phyloP scores from a whole-genome alignment of 2,113 vertebrate species.

The Brachionichthys hirsutus region DNA sequence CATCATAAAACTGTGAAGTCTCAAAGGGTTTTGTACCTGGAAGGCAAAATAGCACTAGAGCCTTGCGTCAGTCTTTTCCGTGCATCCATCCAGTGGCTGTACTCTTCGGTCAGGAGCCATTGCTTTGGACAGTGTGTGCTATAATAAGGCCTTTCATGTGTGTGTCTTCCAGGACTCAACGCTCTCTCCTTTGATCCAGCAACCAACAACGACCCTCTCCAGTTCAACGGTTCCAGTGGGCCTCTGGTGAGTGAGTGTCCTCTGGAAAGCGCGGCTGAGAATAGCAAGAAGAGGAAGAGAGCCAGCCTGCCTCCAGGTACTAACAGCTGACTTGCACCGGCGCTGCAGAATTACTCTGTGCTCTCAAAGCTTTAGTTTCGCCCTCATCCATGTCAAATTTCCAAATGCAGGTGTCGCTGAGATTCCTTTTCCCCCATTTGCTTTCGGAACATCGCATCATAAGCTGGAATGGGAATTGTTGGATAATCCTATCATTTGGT shows the following conservation, averaged over 20 bases:
- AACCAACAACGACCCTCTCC: slow-evolving; percentile 81
- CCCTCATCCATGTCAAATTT: slow-evolving; percentile 26
- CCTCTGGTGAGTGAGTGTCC: slow-evolving; percentile 76
- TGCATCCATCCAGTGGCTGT: neutral
- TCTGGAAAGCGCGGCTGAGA: slow-evolving; percentile 81
- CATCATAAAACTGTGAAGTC: too few species aligned
- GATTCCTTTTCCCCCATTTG: neutral
- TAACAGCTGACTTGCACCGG: slow-evolving; percentile 7
- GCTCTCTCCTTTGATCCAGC: slow-evolving; percentile 85
- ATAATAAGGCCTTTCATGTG: slow-evolving; percentile 31
- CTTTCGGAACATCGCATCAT: slow-evolving; percentile 16
- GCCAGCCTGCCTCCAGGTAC: slow-evolving; percentile 83
- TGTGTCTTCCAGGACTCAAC: slow-evolving; percentile 82
- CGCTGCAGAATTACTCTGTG: slow-evolving; percentile 22
- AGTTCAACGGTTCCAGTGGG: slow-evolving; percentile 76
- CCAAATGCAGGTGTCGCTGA: slow-evolving; percentile 9
- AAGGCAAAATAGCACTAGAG: too few species aligned
- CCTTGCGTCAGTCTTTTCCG: neutral
- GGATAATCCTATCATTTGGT: slow-evolving; percentile 51
- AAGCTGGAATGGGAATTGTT: slow-evolving; percentile 35
- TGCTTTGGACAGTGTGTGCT: neutral
- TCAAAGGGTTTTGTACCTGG: too few species aligned
- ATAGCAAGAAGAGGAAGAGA: slow-evolving; percentile 86
- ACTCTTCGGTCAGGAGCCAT: neutral
- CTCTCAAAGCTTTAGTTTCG: slow-evolving; percentile 26